phyloP scores from a whole-genome alignment of 2,797 vertebrate species.

The Sciurus carolinensis region DNA sequence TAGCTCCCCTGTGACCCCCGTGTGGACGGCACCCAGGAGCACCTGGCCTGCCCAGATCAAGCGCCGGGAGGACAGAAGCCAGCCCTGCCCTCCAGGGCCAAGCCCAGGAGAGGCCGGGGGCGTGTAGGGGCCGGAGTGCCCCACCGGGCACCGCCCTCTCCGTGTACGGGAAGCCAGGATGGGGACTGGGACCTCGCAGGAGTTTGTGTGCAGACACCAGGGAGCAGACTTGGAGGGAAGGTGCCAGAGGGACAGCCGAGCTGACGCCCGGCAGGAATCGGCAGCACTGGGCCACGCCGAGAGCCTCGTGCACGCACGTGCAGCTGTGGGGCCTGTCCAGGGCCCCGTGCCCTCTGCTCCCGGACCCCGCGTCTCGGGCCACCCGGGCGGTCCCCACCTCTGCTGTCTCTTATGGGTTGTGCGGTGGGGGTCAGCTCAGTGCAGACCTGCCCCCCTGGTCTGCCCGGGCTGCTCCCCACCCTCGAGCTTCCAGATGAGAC shows the following conservation, averaged over 20 bases:
- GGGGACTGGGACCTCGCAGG: no score
- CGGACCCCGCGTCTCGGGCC: rapidly evolving
- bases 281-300: no score
- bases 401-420: neutral
- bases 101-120: neutral
- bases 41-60: neutral
- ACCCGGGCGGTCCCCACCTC: neutral
- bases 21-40: neutral
- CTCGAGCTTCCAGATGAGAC: neutral
- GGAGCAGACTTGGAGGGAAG: no score
- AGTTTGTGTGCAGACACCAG: no score
- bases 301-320: no score
- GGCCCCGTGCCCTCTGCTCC: neutral
- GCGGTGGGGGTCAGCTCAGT: rapidly evolving
- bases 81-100: neutral
- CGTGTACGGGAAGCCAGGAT: no score
- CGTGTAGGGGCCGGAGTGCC: neutral
- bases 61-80: no score
- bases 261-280: no score
- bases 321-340: no score
- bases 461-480: no score
- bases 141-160: no score
- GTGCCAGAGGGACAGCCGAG: no score
- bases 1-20: rapidly evolving
- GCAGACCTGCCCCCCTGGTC: rapidly evolving